A percentile compares a stretch with the other conserved stretches of the same genome.
Evolutionary conservation across 2,113 vertebrate species (phyloP).

Genomic region (Nycticorax nycticorax): DNA sequence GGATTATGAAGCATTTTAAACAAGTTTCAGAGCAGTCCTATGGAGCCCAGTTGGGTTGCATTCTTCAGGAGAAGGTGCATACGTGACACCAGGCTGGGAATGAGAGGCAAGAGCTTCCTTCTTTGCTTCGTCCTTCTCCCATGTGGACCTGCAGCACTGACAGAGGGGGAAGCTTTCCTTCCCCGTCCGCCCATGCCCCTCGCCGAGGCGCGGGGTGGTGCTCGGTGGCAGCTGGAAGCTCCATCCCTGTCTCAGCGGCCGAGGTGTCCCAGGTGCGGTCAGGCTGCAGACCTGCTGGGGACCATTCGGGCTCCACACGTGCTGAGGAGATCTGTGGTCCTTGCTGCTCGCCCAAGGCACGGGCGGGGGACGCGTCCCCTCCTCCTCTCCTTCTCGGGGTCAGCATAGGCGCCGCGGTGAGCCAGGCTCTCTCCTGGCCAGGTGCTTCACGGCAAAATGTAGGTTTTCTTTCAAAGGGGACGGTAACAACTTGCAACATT

Average conservation of each 20-base stretch:
- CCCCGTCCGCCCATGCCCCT: rapidly evolving
- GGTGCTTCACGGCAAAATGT: not conserved
- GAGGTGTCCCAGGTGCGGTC: rapidly evolving
- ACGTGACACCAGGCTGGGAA: not conserved
- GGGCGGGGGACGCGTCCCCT: not conserved
- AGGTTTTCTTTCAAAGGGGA: not conserved
- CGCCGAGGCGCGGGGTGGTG: rapidly evolving
- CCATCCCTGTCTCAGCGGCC: not conserved
- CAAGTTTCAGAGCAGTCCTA: not conserved
- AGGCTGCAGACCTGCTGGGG: not conserved
- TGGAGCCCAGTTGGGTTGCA: not conserved
- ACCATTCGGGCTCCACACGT: rapidly evolving
- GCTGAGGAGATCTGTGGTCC: not conserved
- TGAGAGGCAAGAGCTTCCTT: not conserved
- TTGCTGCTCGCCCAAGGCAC: not conserved
- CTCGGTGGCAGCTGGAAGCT: not conserved
- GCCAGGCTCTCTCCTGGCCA: not conserved
- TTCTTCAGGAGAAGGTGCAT: not conserved
- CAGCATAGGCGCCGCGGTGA: rapidly evolving
- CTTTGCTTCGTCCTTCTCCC: not conserved
- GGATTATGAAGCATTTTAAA: not conserved
- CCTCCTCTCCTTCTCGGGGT: not conserved
- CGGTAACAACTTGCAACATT: not conserved
- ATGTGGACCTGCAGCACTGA: not conserved
- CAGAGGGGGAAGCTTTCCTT: not conserved